Evolutionary conservation across 2,113 vertebrate species (phyloP).

Genomic region (Tinamus guttatus): DNA sequence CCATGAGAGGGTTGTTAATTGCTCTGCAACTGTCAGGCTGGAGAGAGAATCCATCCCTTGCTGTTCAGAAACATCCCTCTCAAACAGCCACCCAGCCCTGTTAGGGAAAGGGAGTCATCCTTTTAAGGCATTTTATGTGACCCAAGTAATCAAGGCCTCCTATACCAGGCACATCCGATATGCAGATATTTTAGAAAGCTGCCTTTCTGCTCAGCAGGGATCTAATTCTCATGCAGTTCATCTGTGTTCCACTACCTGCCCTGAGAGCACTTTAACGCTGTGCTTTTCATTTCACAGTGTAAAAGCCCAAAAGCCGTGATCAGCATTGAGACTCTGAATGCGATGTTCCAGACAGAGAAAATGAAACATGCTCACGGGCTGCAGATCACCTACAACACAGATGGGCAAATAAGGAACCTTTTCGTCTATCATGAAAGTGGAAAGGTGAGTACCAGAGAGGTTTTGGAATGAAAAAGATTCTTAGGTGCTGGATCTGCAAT

Average conservation of each 20-base stretch:
- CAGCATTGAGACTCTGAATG: slow-evolving; percentile 87
- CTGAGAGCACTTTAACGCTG: background rate
- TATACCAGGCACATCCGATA: background rate
- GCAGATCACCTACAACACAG: slow-evolving; percentile 87
- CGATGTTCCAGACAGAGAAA: slow-evolving; percentile 91
- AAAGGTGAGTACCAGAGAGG: slow-evolving; percentile 75
- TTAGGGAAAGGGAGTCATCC: background rate
- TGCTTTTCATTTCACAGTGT: slow-evolving; percentile 75
- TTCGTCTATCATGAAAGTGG: slow-evolving; percentile 89
- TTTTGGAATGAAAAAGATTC: background rate
- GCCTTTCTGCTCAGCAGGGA: background rate
- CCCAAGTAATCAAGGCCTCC: background rate
- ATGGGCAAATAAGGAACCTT: slow-evolving; percentile 82
- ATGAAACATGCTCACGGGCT: slow-evolving; percentile 86
- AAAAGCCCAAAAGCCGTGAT: slow-evolving; percentile 89
- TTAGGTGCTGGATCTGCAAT: background rate
- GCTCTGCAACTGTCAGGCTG: background rate
- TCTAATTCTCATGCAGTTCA: background rate
- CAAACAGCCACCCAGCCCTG: background rate
- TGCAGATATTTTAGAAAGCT: background rate
- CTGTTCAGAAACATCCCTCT: background rate
- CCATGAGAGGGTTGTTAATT: background rate
- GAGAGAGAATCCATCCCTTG: background rate
- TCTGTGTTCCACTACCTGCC: background rate
- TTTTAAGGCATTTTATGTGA: background rate